Percentiles rank a stretch among this genome's conserved stretches.
Conservation (phyloP, 2,797 vertebrate species). For the Synaphobranchus kaupii region DNA sequence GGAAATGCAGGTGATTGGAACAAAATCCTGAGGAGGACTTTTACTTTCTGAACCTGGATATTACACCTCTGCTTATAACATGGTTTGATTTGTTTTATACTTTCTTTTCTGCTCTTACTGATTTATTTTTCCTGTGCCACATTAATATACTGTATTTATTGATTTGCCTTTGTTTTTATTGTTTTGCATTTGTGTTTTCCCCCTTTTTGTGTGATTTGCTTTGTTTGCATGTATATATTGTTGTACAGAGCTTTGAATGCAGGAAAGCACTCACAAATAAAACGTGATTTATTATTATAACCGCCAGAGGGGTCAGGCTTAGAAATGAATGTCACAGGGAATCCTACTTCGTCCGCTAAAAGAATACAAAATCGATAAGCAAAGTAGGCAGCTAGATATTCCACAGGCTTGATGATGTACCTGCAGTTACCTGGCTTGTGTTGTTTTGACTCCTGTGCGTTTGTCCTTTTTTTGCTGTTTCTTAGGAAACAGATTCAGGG, state of each 20-base stretch:
- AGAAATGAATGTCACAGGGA: neutral
- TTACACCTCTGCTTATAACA: no score
- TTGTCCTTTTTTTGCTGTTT: conserved; percentile 56
- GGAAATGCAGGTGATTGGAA: no score
- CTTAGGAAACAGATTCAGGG: conserved; percentile 87
- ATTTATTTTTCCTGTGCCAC: neutral
- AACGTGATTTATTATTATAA: conserved; percentile 4
- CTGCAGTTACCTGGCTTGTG: neutral
- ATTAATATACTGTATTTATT: neutral
- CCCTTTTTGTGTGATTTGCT: neutral
- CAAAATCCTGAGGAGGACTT: no score
- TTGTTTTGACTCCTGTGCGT: neutral
- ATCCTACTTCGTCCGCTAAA: neutral
- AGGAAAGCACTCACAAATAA: neutral
- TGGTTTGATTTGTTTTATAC: neutral
- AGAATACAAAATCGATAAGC: neutral
- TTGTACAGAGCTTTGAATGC: neutral
- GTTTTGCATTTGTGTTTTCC: neutral
- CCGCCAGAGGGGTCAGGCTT: neutral
- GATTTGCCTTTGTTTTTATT: neutral
- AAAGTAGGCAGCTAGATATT: neutral
- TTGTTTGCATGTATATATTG: neutral
- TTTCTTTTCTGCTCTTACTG: neutral
- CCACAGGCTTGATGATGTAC: neutral
- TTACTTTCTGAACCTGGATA: no score